Evolutionary conservation across 2,888 invertebrate genomes (phyloP).

Genomic region (Agrochola lychnidis): DNA sequence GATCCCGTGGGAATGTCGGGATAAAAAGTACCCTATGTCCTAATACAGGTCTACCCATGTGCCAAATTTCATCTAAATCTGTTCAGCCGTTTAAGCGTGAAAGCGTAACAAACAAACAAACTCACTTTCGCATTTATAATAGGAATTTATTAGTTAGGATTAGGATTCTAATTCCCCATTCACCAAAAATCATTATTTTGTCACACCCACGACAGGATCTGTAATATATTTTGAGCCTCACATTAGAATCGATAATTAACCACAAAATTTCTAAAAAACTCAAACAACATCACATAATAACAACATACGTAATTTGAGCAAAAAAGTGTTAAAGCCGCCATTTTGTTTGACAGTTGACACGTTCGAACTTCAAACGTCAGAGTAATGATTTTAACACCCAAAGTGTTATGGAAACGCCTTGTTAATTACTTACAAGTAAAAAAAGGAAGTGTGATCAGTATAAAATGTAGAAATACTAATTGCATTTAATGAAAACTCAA

Average conservation of each 20-base stretch:
- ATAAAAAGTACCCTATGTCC: no score
- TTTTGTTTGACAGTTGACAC: conserved; percentile 50
- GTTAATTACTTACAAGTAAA: conserved; percentile 27
- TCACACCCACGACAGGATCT: neutral
- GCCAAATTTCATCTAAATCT: no score
- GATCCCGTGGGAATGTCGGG: no score
- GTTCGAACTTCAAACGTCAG: conserved; percentile 42
- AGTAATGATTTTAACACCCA: conserved; percentile 42
- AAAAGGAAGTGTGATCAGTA: neutral
- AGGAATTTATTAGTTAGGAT: no score
- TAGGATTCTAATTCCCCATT: neutral
- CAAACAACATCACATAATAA: conserved; percentile 42
- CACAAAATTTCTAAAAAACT: conserved; percentile 46
- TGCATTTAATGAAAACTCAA: no score
- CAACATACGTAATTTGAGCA: conserved; percentile 46
- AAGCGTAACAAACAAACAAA: no score
- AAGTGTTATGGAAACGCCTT: conserved; percentile 31
- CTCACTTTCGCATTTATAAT: no score
- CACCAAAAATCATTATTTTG: neutral
- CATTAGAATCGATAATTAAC: conserved; percentile 29
- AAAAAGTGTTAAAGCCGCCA: conserved; percentile 54
- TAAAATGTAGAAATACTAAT: no score
- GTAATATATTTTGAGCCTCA: conserved; percentile 7
- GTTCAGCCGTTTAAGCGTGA: no score
- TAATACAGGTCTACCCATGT: no score